Percentiles rank a stretch among this genome's conserved stretches.
Conservation (phyloP, 2,797 vertebrate species). For the Limnodromus scolopaceus region DNA sequence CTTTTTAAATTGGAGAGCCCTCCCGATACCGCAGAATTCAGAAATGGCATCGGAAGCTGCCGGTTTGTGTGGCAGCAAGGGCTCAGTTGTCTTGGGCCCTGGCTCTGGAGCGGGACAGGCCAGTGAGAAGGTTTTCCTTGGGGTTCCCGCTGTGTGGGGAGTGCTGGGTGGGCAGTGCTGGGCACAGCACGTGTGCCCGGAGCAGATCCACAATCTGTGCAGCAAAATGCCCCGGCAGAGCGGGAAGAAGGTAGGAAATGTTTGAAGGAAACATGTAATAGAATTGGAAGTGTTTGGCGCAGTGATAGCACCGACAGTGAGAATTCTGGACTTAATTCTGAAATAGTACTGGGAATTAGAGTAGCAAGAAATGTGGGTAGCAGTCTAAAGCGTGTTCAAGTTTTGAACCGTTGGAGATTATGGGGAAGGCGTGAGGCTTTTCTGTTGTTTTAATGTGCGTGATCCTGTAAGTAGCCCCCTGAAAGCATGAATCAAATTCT, state of each 20-base stretch:
- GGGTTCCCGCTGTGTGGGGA: rapidly evolving
- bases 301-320: rapidly evolving
- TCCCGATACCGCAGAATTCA: rapidly evolving
- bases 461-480: not conserved
- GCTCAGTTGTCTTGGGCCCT: rapidly evolving
- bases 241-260: not conserved
- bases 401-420: rapidly evolving
- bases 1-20: not conserved
- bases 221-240: rapidly evolving
- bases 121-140: rapidly evolving
- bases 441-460: not conserved
- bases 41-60: not conserved
- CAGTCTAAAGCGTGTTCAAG: rapidly evolving
- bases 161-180: rapidly evolving
- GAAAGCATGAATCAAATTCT: not conserved
- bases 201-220: rapidly evolving
- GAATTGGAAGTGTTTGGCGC: not conserved
- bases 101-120: rapidly evolving
- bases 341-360: not conserved
- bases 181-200: too few species aligned
- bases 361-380: rapidly evolving
- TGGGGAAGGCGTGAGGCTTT: rapidly evolving
- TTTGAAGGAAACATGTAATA: not conserved
- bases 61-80: rapidly evolving
- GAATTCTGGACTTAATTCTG: too few species aligned